Conservation (phyloP, 2,797 vertebrate genomes). For the Chaetodon trifasciatus region DNA sequence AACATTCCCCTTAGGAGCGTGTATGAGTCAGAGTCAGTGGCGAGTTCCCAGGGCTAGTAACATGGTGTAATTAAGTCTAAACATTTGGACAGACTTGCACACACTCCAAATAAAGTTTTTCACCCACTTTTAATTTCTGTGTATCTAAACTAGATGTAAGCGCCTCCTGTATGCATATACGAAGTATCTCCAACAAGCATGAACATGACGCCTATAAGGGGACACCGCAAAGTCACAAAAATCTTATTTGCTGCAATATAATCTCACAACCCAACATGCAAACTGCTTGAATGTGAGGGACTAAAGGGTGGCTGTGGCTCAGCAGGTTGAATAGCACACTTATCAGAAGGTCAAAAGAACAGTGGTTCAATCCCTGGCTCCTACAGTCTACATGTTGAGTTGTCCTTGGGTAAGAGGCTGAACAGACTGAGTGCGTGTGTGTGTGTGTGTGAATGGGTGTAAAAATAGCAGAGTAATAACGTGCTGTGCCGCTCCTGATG, state of each 20-base stretch:
- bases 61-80: constrained; percentile 54
- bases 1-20: constrained; percentile 55
- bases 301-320: too few relatives aligned
- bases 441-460: too few relatives aligned
- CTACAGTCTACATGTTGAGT: too few relatives aligned
- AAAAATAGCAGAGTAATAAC: too few relatives aligned
- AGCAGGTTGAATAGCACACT: too few relatives aligned
- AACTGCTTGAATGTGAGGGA: too few relatives aligned
- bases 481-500: too few relatives aligned
- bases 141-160: background rate
- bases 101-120: background rate
- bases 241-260: background rate
- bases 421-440: too few relatives aligned
- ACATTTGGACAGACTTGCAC: constrained; percentile 19
- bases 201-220: background rate
- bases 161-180: too few relatives aligned
- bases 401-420: too few relatives aligned
- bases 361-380: too few relatives aligned
- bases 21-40: constrained; percentile 42
- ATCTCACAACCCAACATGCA: background rate
- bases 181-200: background rate
- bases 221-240: background rate
- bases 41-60: constrained; percentile 20
- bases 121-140: background rate
- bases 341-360: too few relatives aligned